A percentile compares a stretch with the other conserved stretches of the same genome.
phyloP scores from a whole-genome alignment of 2,888 invertebrate genomes.

The Xylota segnis region DNA sequence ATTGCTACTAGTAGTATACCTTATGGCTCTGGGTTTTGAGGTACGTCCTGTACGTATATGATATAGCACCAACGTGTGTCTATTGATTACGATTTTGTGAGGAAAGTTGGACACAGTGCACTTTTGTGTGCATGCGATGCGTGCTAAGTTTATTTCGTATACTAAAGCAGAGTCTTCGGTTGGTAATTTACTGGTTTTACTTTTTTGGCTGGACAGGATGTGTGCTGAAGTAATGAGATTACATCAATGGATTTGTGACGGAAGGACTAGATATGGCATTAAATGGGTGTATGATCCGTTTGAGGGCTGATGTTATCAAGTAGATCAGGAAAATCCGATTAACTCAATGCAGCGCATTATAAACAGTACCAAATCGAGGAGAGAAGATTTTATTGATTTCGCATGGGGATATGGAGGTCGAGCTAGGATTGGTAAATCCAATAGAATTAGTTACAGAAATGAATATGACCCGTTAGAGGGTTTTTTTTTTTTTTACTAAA shows the following conservation, averaged over 20 bases:
- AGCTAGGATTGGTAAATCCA: too few relatives aligned
- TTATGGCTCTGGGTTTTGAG: conserved; percentile 42
- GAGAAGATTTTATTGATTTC: too few relatives aligned
- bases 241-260: background rate
- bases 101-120: conserved; percentile 4
- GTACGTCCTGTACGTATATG: too few relatives aligned
- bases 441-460: too few relatives aligned
- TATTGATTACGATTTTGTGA: conserved; percentile 36
- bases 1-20: conserved; percentile 38
- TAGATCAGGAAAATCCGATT: background rate
- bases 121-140: conserved; percentile 1
- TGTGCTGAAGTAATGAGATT: conserved; percentile 7
- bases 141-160: conserved; percentile 2
- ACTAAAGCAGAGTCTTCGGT: background rate
- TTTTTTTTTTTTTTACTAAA: too few relatives aligned
- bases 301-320: background rate
- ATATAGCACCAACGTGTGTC: conserved; percentile 38
- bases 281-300: background rate
- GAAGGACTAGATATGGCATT: background rate
- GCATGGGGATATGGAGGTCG: too few relatives aligned
- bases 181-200: background rate
- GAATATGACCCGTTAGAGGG: too few relatives aligned
- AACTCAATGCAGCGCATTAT: background rate
- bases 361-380: too few relatives aligned
- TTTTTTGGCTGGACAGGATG: background rate